phyloP scores from a whole-genome alignment of 2,888 invertebrate genomes.

The Drosophila testacea region DNA sequence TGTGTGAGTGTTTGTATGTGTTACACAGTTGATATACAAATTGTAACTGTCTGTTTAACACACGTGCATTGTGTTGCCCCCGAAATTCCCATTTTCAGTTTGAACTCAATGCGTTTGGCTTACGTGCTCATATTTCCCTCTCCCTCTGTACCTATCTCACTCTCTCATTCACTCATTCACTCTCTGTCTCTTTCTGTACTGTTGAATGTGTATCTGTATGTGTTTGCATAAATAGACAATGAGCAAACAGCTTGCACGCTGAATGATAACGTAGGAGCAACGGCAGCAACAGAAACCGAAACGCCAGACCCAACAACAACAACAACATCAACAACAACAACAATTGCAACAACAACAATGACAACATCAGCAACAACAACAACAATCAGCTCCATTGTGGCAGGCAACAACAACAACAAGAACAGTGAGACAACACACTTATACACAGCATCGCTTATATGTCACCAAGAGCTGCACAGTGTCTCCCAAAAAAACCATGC shows the following conservation, averaged over 20 bases:
- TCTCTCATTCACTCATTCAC: conserved; percentile 1
- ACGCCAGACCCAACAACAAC: conserved; percentile 37
- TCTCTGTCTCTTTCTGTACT: not conserved
- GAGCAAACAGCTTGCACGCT: conserved; percentile 81
- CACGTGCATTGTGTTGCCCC: conserved; percentile 60
- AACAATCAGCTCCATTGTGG: conserved; percentile 1
- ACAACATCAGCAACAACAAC: conserved; percentile 18
- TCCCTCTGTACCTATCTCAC: conserved; percentile 7
- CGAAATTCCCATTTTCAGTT: conserved; percentile 48
- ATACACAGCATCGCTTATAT: conserved; percentile 47
- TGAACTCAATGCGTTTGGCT: conserved; percentile 61
- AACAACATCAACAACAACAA: conserved; percentile 42
- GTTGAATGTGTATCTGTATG: conserved; percentile 46
- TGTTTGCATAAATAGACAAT: conserved; percentile 81
- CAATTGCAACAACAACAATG: conserved; percentile 35
- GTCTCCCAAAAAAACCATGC: conserved; percentile 18
- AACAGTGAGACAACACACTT: conserved; percentile 25
- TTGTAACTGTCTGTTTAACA: conserved; percentile 75
- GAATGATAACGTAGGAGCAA: conserved; percentile 74
- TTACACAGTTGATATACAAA: conserved; percentile 71
- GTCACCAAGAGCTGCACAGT: conserved; percentile 64
- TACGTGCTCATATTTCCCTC: conserved; percentile 66
- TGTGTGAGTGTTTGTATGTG: conserved; percentile 25
- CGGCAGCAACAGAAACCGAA: conserved; percentile 40
- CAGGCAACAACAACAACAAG: conserved; percentile 28